Base-by-base conservation (phyloP, 2,113 vertebrate genomes). In the Muntiacus muntjak region DNA sequence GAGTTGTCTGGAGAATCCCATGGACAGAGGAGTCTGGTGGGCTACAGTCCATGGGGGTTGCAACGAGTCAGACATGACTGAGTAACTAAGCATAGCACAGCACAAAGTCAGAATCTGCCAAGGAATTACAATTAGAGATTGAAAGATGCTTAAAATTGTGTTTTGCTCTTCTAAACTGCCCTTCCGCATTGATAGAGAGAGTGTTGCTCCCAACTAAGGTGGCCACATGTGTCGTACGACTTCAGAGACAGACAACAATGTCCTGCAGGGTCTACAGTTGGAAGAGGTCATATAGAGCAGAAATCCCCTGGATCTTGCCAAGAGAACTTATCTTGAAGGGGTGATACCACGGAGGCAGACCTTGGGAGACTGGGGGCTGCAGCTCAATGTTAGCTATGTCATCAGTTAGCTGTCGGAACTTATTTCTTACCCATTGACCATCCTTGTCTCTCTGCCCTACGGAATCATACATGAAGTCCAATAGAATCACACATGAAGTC, bases 201-300 rank as follows among this genome's bases (percentile, higher is more conserved):
- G 36, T 23, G 54, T 47, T 83, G 17, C 45, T 54, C 4, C 54
- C 21, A 47, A n/a, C 76, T 52, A 33, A 64, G 57, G 12, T 47
- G 85, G 83, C 36, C 91, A 36, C 45, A 4, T 12, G 30, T 7
- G 78, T 50, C 1, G 3, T 21, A 5, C 8, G 83, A 78, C 7
- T 50, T 86, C 45, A 78, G 89, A 50, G 62, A 85, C 9, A 82
- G 47, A 52, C 17, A 45, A 36, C 30, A 55, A 6, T 2, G 43
- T 26, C n/a, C 13, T 23, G 19, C 19, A 19, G 54, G 1, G 6
- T 54, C 28, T 30, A 21, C 6, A 14, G 47, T 7, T 23, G 0
- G 50, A 28, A 16, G 43, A n/a, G 30, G 45, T 1, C 4, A 21
- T 3, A 1, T 13, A n/a, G 60, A 76, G 45, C 52, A 11, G 7